Evolutionary conservation across 2,888 invertebrate genomes (phyloP).

Genomic region (Cyaniris semiargus): DNA sequence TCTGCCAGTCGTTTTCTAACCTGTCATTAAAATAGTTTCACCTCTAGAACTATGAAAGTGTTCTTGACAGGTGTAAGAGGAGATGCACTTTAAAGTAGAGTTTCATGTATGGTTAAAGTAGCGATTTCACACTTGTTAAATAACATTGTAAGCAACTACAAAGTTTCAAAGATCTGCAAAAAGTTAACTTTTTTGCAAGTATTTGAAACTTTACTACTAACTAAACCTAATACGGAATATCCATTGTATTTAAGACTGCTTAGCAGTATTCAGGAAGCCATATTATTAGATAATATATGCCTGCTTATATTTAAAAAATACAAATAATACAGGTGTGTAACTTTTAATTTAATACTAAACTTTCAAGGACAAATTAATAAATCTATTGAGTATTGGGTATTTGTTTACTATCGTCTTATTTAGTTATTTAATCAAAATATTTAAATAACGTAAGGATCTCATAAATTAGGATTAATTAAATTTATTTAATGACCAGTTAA

Average conservation of each 20-base stretch:
- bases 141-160: neutral
- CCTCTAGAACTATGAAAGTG: neutral
- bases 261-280: too few species aligned
- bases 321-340: neutral
- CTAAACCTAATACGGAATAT: too few species aligned
- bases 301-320: too few species aligned
- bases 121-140: neutral
- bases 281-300: too few species aligned
- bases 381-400: neutral
- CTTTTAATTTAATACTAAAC: neutral
- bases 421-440: neutral
- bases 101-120: neutral
- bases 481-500: slow-evolving; percentile 14
- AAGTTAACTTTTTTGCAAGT: neutral
- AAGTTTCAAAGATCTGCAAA: neutral
- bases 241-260: too few species aligned
- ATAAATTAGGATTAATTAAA: neutral
- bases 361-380: neutral
- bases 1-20: too few species aligned
- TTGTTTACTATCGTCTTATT: neutral
- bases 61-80: neutral
- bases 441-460: neutral
- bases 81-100: neutral
- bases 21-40: neutral
- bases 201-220: too few species aligned